Conservation (phyloP, 35 echinoderm and acorn worm genomes). For the Ophiothrix spiculata region DNA sequence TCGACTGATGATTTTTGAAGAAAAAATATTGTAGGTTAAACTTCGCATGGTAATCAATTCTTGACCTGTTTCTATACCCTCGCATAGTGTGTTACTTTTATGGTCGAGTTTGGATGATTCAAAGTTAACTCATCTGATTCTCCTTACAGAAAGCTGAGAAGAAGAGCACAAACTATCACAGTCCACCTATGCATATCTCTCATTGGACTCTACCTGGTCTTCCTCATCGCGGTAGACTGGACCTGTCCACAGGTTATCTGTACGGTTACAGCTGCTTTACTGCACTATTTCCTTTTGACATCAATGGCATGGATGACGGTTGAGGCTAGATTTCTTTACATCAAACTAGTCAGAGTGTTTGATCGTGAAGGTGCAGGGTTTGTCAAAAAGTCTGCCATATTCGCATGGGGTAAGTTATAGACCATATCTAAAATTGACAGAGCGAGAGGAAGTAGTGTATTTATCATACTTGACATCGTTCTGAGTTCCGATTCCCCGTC, state of each 20-base stretch:
- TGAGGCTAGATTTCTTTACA: constrained; percentile 78
- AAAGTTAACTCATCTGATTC: neutral
- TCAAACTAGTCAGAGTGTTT: constrained; percentile 44
- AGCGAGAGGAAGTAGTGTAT: no score
- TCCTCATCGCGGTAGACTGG: constrained; percentile 62
- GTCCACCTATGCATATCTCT: constrained; percentile 68
- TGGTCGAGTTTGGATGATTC: no score
- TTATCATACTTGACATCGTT: no score
- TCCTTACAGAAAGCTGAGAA: constrained; percentile 48
- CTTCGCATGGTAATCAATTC: no score
- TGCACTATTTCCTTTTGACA: constrained; percentile 75
- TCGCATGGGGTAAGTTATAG: constrained; percentile 39
- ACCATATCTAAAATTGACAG: no score
- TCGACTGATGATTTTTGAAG: no score
- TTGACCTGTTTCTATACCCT: no score
- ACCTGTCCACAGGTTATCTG: neutral
- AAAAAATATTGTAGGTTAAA: no score
- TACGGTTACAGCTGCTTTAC: constrained; percentile 42
- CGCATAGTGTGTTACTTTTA: no score
- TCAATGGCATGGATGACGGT: constrained; percentile 84
- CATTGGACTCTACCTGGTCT: constrained; percentile 57
- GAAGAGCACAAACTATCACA: constrained; percentile 54
- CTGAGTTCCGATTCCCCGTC: no score
- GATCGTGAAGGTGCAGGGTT: neutral
- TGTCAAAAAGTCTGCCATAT: constrained; percentile 5